Evolutionary conservation across 2,888 invertebrate genomes (phyloP), one percentile per base, ranked within the genome.

Genomic region (Tanytarsus gracilentus): DNA sequence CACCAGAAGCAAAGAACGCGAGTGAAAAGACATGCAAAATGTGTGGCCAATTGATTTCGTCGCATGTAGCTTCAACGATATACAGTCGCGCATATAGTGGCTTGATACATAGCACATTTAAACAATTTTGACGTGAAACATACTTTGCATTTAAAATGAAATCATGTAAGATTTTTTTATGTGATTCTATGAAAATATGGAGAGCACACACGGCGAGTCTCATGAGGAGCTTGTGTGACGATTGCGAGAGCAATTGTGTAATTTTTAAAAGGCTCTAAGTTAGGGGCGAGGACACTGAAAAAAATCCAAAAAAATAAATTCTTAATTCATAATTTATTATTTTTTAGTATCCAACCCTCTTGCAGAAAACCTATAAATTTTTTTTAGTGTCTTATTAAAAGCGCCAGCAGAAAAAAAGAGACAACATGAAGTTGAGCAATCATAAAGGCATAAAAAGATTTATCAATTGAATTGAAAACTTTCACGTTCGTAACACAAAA

Each of bases 31-130:
- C 58, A 58, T 58, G 58, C 44, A 48, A 58, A 58, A 58, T 58
- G 58, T 58, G 58, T 58, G 58, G 48, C 58, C 58, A 58, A 58
- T 58, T 30, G 58, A 58, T 40, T 58, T 44, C 40, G 44, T 44
- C 44, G 44, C 21, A 44, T 44, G 44, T 44, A 33, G 40, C 40
- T 21, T 11, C 23, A 44, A 44, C 44, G 23, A 18, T 44, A 16
- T 11, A 44, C 44, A 18, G 23, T 11, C 44, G 44, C 23, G 21
- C 29, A n/a, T 14, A 48, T 21, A 27, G 18, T 25, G 27, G 8
- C 18, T 14, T n/a, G 9, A 40, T 11, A 40, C 23, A 40, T 25
- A 58, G 21, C 48, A 26, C 58, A 58, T 48, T 58, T 58, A 27
- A 27, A 58, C 58, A 48, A 18, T 58, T 58, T 30, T 56, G 56